A percentile compares a stretch with the other conserved stretches of the same genome.
These are phyloP conservation scores for Aphelenchoides bicaudatus DNA, from an alignment of 2,888 invertebrate species.

Conservation along the genomic window DNA sequence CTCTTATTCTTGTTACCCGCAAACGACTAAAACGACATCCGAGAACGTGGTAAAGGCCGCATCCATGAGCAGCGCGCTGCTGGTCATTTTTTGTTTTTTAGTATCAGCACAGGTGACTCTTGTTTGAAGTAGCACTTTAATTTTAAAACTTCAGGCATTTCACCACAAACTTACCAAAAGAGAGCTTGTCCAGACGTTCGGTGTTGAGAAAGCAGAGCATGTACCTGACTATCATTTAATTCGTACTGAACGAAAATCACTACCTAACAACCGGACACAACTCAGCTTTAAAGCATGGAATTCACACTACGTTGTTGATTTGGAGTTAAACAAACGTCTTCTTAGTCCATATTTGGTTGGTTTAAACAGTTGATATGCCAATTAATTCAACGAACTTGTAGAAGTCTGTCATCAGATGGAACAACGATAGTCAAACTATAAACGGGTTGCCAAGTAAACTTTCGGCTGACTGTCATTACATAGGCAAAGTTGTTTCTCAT, in stretches of 20 bases:
- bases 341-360: conserved; percentile 45
- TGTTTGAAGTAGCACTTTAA: no score
- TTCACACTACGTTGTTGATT: conserved; percentile 45
- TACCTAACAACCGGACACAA: conserved; percentile 22
- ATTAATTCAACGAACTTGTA: conserved; percentile 25
- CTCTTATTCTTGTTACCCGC: no score
- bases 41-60: no score
- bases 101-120: no score
- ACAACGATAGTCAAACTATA: conserved; percentile 33
- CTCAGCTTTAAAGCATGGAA: conserved; percentile 53
- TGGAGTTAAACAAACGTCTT: conserved; percentile 44
- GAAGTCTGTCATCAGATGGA: conserved; percentile 44
- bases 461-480: conserved; percentile 47
- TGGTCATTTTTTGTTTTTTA: no score
- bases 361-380: not conserved
- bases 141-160: conserved; percentile 48
- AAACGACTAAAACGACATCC: no score
- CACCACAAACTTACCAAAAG: conserved; percentile 47
- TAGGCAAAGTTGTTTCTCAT: conserved; percentile 35
- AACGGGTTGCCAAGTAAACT: conserved; percentile 33
- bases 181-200: conserved; percentile 53
- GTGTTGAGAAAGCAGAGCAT: conserved; percentile 41
- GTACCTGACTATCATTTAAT: conserved; percentile 44
- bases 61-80: no score
- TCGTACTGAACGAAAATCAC: conserved; percentile 19